Base-by-base conservation (phyloP, 1,140 invertebrate genomes). In the Drosophila equinoxialis region DNA sequence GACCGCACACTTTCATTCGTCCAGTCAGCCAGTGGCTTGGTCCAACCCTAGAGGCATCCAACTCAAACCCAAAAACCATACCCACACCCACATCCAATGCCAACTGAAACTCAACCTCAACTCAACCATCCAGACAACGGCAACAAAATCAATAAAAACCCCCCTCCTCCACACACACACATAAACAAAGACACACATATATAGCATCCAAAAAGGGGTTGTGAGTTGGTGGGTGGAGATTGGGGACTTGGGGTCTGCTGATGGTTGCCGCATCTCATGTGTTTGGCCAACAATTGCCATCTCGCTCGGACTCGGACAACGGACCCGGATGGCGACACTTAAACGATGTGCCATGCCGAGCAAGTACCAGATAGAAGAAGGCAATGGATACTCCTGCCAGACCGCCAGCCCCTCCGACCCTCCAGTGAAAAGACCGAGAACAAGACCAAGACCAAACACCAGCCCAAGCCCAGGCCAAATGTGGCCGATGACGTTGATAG, bases 401-500 rank as follows among this genome's bases (percentile, higher is more conserved):
- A 37, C 10, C 37, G 23, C 37, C 37, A 17, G 17, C 17, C 17
- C 17, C 1, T 17, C 17, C 17, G 17, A 0, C 17, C 17, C 17
- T 17, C 11, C 7, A 37, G 35, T 8, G 7, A 7, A 8, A 37
- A 37, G 35, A 37, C 8, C 1, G 35, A 37, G 35, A 30, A 30
- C 30, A 30, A 39, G 37, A 73, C 35, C 41, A 8, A 23, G 71
- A 72, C 71, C 23, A 13, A 41, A 23, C 35, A 42, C 11, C 35
- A 33, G 41, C 13, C 33, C 39, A 65, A 33, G 41, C 13, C 33
- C 39, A 65, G 71, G 45, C 73, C 78, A 81, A 80, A 80, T 81
- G 79, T 81, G 79, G 69, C 84, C 76, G 83, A 87, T 86, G 83
- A 77, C 73, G 83, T 83, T 86, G 83, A 86, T 86, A 86, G 83